Base-by-base conservation (phyloP, 2,113 vertebrate species). In the Myodes glareolus region DNA sequence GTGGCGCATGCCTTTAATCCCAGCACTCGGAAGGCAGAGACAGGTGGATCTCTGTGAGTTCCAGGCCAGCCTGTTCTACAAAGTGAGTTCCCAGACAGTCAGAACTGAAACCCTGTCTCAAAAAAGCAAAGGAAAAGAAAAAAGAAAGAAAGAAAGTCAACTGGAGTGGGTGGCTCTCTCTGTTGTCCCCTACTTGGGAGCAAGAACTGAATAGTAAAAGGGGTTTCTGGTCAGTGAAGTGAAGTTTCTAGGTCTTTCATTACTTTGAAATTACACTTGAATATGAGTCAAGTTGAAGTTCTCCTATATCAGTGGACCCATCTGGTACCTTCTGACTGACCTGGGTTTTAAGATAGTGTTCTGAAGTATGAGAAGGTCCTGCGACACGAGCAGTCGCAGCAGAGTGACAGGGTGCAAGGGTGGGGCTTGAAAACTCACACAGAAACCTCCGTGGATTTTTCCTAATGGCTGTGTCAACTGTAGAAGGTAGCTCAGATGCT, bases 161-260 rank as follows among this genome's bases (percentile, higher is more conserved):
- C 78, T 81, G 19, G 10, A n/a, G 39, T 63, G 21, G 7, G 58
- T 85, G 27, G 39, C 58, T 63, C 25, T 63, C 58, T 39, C 27
- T 65, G 3, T 63, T 63, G 65, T 65, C 16, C 42, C 42, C 25
- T 63, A 31, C n/a, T 92, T 91, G 7, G n/a, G 68, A 39, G 47
- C 27, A 95, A 90, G 88, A 90, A 36, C n/a, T 76, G 13, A 45
- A 6, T 95, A n/a, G 77, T 90, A 52, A 42, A 76, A 97, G 92
- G 25, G 19, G 23, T 36, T 63, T 14, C 93, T 27, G 61, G 76
- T 82, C 92, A 50, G 70, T 65, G 67, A 97, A 50, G 61, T 87
- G 58, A 90, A 90, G 82, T 92, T 86, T 92, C 42, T 95, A 77
- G 61, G 5, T 45, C 42, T 82, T 76, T 82, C 63, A 31, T 94